Evolutionary conservation across 1,140 invertebrate genomes (phyloP), one percentile per base, ranked within the genome.

Genomic region (Gerris buenoi): DNA sequence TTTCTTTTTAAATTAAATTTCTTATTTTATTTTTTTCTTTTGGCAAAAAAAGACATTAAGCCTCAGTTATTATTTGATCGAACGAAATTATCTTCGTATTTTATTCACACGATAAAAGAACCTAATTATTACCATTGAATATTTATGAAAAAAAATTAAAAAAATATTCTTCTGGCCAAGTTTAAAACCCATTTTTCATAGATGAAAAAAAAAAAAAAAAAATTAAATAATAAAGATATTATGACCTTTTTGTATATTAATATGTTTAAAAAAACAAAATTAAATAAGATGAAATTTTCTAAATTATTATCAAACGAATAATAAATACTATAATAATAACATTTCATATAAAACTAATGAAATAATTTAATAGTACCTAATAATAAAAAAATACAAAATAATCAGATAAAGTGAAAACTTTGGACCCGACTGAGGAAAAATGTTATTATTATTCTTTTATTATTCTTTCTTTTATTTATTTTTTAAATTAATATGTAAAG

Each of bases 391-490:
- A 46, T 46, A 10, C 18, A 46, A 46, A 46, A 46, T 46, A 18
- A 46, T 46, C n/a, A 46, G 18, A 46, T 46, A 46, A 10, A 46
- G 33, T 46, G 33, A 5, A 46, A 46, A 46, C 5, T 46, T 46
- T 46, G 33, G 33, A 46, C 5, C 33, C 18, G 33, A 46, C 33
- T 46, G 33, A 46, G 33, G 33, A 46, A 10, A 18, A 46, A 5
- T 46, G 33, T 14, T 15, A 13, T 28, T 28, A 25, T 63, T 27
- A 18, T 2, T 25, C n/a, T 63, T 63, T 63, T 63, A n/a, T 63
- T 29, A 29, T 67, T 66, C n/a, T 33, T 67, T 58, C 33, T 62
- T 62, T 62, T 33, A 10, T 63, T 25, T 67, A 46, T 27, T 63
- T 67, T 63, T 62, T 25, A 63, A 46, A 33, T 46, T 25, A 23